Evolutionary conservation across 2,888 invertebrate genomes (phyloP).

Genomic region (Falcaria lacertinaria): DNA sequence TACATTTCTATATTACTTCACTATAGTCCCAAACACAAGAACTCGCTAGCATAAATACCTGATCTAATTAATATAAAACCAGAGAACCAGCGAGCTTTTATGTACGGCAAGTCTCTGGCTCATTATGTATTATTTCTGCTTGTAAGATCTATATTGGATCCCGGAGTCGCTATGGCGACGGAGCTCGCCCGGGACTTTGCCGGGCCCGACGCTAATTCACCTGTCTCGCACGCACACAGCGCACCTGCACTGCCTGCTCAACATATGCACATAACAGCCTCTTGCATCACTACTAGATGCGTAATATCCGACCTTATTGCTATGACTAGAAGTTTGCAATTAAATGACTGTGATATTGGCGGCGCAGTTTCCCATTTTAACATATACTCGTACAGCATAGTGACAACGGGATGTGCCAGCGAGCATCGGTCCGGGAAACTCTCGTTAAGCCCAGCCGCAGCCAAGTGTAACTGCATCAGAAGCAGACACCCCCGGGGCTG

Average conservation of each 20-base stretch:
- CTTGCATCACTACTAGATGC: constrained; percentile 29
- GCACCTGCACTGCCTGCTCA: constrained; percentile 36
- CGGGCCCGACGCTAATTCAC: constrained; percentile 51
- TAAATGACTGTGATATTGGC: constrained; percentile 10
- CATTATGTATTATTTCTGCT: constrained; percentile 33
- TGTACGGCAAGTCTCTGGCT: constrained; percentile 16
- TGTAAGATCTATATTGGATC: constrained; percentile 49
- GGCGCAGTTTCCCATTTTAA: constrained; percentile 29
- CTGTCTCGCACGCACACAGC: constrained; percentile 52
- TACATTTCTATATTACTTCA: too few relatives aligned
- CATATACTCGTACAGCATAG: constrained; percentile 31
- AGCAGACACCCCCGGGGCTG: constrained; percentile 43
- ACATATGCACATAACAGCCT: constrained; percentile 46
- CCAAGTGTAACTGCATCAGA: constrained; percentile 49
- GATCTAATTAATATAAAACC: too few relatives aligned
- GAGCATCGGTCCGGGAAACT: constrained; percentile 43
- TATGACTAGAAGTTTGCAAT: constrained; percentile 27
- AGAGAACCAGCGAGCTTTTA: constrained; percentile 1
- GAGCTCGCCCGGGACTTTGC: constrained; percentile 46
- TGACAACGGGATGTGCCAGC: constrained; percentile 29
- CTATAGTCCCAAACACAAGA: too few relatives aligned
- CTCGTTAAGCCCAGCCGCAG: constrained; percentile 44
- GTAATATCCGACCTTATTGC: constrained; percentile 41
- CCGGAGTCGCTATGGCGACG: constrained; percentile 62
- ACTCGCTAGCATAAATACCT: background rate